Evolutionary conservation across 2,113 vertebrate genomes (phyloP).

Genomic region (Elephantulus edwardii): DNA sequence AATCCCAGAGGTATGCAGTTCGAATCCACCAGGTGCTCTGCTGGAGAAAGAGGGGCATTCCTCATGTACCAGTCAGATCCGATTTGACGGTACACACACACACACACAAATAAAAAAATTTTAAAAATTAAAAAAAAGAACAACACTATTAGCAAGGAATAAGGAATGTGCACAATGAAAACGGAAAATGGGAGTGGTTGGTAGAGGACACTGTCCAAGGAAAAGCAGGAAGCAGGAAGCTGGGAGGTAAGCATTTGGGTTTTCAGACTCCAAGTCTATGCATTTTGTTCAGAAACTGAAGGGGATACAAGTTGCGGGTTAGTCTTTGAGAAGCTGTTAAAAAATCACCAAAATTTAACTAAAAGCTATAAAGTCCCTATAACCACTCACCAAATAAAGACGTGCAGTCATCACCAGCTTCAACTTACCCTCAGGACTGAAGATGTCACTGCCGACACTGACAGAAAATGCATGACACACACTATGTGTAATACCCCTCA

Average conservation of each 20-base stretch:
- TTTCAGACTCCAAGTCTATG: neutral
- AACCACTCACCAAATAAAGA: neutral
- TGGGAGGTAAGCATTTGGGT: neutral
- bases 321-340: neutral
- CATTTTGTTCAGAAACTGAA: neutral
- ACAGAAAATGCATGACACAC: fast-evolving
- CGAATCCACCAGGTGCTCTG: too few relatives aligned
- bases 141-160: neutral
- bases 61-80: too few relatives aligned
- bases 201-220: neutral
- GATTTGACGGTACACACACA: too few relatives aligned
- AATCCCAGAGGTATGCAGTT: too few relatives aligned
- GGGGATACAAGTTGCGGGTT: too few relatives aligned
- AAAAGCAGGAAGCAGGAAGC: neutral
- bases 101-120: too few relatives aligned
- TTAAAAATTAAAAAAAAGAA: too few relatives aligned
- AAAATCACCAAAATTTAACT: neutral
- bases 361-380: neutral
- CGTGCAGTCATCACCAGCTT: neutral
- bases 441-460: neutral
- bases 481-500: neutral
- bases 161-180: neutral
- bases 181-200: neutral
- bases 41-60: too few relatives aligned
- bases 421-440: neutral